Conservation (phyloP, 2,888 invertebrate genomes). For the Orthosia gracilis region DNA sequence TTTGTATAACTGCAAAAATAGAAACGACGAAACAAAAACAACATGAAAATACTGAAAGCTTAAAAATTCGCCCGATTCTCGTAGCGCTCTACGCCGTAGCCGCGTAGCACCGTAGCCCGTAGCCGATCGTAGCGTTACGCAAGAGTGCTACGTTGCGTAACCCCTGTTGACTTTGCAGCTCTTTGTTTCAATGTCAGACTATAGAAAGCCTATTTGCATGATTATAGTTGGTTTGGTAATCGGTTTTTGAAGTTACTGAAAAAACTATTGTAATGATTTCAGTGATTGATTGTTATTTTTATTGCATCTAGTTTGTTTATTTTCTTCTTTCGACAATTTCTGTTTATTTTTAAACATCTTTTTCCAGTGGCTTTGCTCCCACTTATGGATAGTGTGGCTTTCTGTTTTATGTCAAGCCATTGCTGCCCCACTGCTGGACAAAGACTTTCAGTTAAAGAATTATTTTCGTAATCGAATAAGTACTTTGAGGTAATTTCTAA, state of each 20-base stretch:
- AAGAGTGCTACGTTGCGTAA: conserved; percentile 69
- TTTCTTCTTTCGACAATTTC: not conserved
- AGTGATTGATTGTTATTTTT: not conserved
- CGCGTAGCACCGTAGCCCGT: conserved; percentile 47
- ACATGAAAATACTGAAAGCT: not conserved
- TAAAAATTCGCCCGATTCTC: conserved; percentile 29
- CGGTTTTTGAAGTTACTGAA: not conserved
- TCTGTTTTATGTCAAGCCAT: no score
- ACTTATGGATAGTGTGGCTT: no score
- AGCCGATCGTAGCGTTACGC: conserved; percentile 63
- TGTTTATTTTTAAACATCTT: no score
- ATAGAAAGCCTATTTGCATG: conserved; percentile 45
- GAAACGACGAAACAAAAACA: not conserved
- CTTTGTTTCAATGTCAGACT: conserved; percentile 60
- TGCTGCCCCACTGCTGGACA: no score
- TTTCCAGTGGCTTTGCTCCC: no score
- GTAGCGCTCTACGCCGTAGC: conserved; percentile 52
- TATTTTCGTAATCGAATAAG: no score
- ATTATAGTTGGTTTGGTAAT: conserved; percentile 40
- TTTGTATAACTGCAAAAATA: not conserved
- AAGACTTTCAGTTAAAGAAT: no score
- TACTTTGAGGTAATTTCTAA: no score
- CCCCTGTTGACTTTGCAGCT: conserved; percentile 61
- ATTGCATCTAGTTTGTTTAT: not conserved
- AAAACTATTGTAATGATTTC: not conserved